Percentiles rank a stretch among this genome's conserved stretches.
Conservation (phyloP, 2,888 invertebrate species). For the Caenorhabditis japonica region DNA sequence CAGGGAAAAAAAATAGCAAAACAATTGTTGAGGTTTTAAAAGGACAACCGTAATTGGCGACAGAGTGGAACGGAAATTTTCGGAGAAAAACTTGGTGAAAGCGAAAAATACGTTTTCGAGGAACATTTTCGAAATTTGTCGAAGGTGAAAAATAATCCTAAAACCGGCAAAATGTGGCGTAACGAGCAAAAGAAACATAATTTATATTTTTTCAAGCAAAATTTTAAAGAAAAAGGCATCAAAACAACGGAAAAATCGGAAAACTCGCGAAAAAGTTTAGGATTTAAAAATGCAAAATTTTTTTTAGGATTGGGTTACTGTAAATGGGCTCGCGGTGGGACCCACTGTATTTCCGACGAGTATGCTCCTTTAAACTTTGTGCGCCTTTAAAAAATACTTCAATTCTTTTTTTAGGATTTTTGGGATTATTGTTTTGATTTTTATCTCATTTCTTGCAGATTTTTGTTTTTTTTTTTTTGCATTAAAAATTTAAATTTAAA, state of each 20-base stretch:
- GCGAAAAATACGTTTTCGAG: too few species aligned
- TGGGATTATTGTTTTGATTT: too few species aligned
- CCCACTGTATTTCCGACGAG: not conserved
- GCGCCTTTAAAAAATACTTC: conserved; percentile 31
- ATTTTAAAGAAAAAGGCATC: not conserved
- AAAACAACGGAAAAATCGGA: conserved; percentile 4
- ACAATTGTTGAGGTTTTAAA: too few species aligned
- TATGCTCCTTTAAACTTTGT: conserved; percentile 18
- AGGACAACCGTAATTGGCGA: too few species aligned
- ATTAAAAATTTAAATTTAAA: too few species aligned
- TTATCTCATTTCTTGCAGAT: too few species aligned
- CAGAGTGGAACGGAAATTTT: too few species aligned
- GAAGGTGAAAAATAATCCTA: not conserved
- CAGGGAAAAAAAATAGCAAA: too few species aligned
- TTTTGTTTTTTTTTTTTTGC: too few species aligned
- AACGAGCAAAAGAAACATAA: not conserved
- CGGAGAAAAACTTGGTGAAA: too few species aligned
- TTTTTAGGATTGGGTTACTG: conserved; percentile 22
- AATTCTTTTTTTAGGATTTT: too few species aligned
- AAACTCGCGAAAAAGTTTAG: conserved; percentile 22
- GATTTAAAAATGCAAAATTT: conserved; percentile 13
- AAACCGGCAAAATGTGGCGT: not conserved
- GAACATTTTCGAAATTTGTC: too few species aligned
- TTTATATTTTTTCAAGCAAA: not conserved
- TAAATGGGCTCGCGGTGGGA: not conserved